Evolutionary conservation across 2,888 invertebrate species (phyloP).

Genomic region (Melanotus villosus): DNA sequence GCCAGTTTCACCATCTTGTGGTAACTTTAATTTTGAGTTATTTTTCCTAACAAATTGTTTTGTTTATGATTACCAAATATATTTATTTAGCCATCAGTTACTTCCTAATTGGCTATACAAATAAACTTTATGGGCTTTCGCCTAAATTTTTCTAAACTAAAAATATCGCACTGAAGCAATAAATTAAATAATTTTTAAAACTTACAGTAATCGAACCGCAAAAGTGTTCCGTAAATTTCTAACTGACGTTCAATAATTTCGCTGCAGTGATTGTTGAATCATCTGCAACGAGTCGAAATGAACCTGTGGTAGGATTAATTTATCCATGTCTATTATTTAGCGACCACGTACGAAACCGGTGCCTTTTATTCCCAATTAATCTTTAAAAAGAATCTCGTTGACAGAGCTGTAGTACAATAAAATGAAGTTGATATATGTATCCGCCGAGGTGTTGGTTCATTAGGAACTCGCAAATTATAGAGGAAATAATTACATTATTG

Average conservation of each 20-base stretch:
- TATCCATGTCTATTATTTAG: background rate
- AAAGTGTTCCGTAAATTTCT: background rate
- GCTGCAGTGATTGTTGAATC: slow-evolving; percentile 11
- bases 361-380: background rate
- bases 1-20: too few species aligned
- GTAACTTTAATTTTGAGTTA: too few species aligned
- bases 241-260: slow-evolving; percentile 6
- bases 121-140: too few species aligned
- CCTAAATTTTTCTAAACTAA: too few species aligned
- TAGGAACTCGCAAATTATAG: slow-evolving; percentile 1
- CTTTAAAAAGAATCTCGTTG: background rate
- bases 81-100: too few species aligned
- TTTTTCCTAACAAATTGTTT: too few species aligned
- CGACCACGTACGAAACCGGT: background rate
- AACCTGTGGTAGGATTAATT: slow-evolving; percentile 1
- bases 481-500: slow-evolving; percentile 14
- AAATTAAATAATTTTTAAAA: too few species aligned
- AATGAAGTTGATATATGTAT: background rate
- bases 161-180: too few species aligned
- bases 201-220: background rate
- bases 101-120: too few species aligned
- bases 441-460: slow-evolving; percentile 5
- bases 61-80: too few species aligned
- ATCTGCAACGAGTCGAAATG: background rate
- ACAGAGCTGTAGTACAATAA: slow-evolving; percentile 8